Evolutionary conservation across 2,797 vertebrate species (phyloP), one percentile per base, ranked within the genome.

Genomic region (Okamejei kenojei): DNA sequence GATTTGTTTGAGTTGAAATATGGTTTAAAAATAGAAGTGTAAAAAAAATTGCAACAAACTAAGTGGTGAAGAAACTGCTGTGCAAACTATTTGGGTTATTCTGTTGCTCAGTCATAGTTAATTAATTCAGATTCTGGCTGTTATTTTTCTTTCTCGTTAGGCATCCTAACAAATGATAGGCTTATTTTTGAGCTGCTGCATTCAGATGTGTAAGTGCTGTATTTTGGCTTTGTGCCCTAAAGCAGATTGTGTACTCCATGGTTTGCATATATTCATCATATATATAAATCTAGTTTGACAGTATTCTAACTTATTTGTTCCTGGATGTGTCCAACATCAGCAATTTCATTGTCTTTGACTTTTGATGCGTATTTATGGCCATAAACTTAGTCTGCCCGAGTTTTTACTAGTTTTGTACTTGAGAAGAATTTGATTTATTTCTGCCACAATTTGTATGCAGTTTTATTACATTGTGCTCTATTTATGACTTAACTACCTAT

Each of bases 21-120:
- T 61, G 93, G 54, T 91, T 94, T 86, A 94, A 94, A 94, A 95
- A 93, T 93, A 93, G 93, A 93, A 93, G 38, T 94, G 93, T 93
- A 93, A 93, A 61, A 93, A 11, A 90, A 35, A 94, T 95, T 93
- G 93, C 93, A 93, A 82, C 6, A 74, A 91, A 93, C 93, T 94
- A 94, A 17, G 35, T 73, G 23, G 32, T 11, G 26, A 54, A 74
- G 54, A 74, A 38, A 45, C 35, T 26, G 26, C 35, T 7, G 71
- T 74, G 1, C 35, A 74, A 54, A 71, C 10, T 54, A 74, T 10
- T 74, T 74, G 71, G 19, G 88, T 38, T 45, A 21, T 73, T 91
- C 19, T 13, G 9, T 71, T 26, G 65, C 68, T 73, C 21, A 45
- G 8, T 45, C 35, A 73, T 91, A 10, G 32, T 73, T 71, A 26